Evolutionary conservation across 2,797 vertebrate genomes (phyloP), one percentile per base, ranked within the genome.

Genomic region (Bradypodion pumilum): DNA sequence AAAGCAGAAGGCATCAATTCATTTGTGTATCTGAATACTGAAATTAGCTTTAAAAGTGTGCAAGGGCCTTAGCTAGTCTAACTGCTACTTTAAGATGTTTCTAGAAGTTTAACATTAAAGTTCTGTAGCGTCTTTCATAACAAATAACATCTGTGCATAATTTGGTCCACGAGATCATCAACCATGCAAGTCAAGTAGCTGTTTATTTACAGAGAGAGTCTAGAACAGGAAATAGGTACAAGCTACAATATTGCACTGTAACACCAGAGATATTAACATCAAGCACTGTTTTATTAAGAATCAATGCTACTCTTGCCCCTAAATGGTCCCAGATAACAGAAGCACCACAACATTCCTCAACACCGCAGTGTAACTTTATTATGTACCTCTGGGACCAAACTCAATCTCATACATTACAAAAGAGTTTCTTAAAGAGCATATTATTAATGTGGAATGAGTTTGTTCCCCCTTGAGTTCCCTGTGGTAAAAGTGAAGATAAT

Each of bases 81-180:
- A 75, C 37, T 21, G 2, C 29, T 10, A n/a, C 32, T 85, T 78
- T 21, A 85, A 40, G 72, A 32, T 35, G 42, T 46, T 44, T 21
- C 0, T 35, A 15, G n/a, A 2, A 46, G 52, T 46, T 46, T 70
- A 85, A 79, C 60, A 81, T 74, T 69, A 73, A 73, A 32, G 46
- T 65, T 49, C 66, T 46, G 68, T 8, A 1, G 16, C 25, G 23
- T 42, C 56, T 62, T 68, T 65, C 21, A 16, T 15, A 19, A 40
- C 81, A 88, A 74, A 46, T 74, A 19, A n/a, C 78, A 44, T 32
- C 75, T 76, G 65, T 86, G 91, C 86, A 86, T 81, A 92, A 86
- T 82, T 90, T 80, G 80, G 89, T 16, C 59, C 63, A 81, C 40
- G 77, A 69, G 0, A 42, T 35, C 56, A 27, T 2, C 56, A 66